These are phyloP conservation scores for Caenorhabditis parvicauda DNA, from an alignment of 2,888 invertebrate genomes.

Conservation along the genomic window DNA sequence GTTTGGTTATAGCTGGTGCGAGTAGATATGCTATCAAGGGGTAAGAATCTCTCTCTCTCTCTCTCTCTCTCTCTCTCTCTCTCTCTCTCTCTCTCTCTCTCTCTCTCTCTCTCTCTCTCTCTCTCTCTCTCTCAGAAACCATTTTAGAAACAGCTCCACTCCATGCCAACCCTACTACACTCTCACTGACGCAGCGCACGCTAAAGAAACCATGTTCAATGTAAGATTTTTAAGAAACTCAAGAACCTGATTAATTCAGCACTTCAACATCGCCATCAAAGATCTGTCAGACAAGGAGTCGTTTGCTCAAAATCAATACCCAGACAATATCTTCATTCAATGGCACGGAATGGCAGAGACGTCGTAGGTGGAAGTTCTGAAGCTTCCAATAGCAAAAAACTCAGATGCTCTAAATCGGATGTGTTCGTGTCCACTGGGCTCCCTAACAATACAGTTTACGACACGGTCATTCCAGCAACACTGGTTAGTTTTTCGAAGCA, in stretches of 20 bases:
- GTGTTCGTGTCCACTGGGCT: constrained; percentile 34
- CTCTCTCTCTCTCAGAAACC: neutral
- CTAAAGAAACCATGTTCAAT: constrained; percentile 35
- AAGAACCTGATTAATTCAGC: constrained; percentile 16
- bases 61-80: too few relatives aligned
- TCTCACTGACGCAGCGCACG: constrained; percentile 36
- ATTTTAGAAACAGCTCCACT: constrained; percentile 13
- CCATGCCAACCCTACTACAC: constrained; percentile 20
- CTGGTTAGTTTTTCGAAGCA: constrained; percentile 8
- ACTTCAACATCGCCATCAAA: neutral
- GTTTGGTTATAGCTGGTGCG: constrained; percentile 38
- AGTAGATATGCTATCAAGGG: constrained; percentile 35
- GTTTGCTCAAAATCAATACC: neutral
- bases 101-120: neutral
- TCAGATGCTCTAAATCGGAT: constrained; percentile 17
- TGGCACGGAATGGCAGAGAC: constrained; percentile 42
- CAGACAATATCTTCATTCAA: constrained; percentile 24
- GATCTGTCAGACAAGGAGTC: neutral
- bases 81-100: neutral
- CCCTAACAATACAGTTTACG: constrained; percentile 12
- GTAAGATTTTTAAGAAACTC: constrained; percentile 2
- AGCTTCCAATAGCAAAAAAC: too few relatives aligned
- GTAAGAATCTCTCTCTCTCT: too few relatives aligned
- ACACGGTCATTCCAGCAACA: constrained; percentile 19
- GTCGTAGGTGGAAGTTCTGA: too few relatives aligned